A percentile compares a stretch with the other conserved stretches of the same genome.
Conservation (phyloP, 2,888 invertebrate genomes). For the Stenodema calcarata region DNA sequence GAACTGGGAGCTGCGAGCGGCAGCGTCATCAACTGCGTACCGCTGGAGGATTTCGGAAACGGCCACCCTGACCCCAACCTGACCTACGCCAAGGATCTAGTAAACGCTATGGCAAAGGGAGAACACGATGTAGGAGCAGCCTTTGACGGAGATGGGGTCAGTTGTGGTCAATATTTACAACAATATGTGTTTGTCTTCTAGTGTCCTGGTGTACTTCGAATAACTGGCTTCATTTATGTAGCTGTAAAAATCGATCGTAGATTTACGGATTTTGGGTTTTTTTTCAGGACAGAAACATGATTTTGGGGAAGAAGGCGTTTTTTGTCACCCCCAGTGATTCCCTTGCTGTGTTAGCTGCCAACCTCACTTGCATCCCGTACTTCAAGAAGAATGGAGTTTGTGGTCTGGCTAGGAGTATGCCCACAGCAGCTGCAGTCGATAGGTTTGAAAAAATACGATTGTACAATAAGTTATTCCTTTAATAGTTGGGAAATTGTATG, state of each 20-base stretch:
- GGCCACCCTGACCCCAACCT: constrained; percentile 97
- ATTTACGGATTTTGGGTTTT: too few species aligned
- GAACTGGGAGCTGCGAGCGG: constrained; percentile 79
- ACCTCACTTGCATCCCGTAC: constrained; percentile 91
- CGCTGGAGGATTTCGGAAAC: constrained; percentile 94
- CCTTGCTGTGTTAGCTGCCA: constrained; percentile 91
- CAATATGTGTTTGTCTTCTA: too few species aligned
- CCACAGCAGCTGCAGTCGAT: constrained; percentile 95
- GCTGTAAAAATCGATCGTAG: too few species aligned
- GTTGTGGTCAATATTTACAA: constrained; percentile 56
- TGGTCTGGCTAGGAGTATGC: constrained; percentile 98
- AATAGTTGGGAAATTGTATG: too few species aligned
- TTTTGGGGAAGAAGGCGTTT: constrained; percentile 92
- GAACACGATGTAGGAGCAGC: constrained; percentile 87
- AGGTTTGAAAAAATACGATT: constrained; percentile 60
- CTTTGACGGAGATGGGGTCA: constrained; percentile 95
- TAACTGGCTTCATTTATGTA: too few species aligned
- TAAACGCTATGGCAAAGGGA: constrained; percentile 68
- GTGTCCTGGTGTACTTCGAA: too few species aligned
- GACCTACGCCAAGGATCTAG: constrained; percentile 80
- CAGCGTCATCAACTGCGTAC: constrained; percentile 77
- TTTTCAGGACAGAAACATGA: constrained; percentile 91
- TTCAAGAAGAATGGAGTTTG: constrained; percentile 83
- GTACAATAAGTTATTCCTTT: too few species aligned
- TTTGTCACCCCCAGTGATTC: constrained; percentile 98